Percentiles rank a stretch among this genome's conserved stretches.
Evolutionary conservation across 2,888 invertebrate species (phyloP).

Genomic region (Caenorhabditis sp.): DNA sequence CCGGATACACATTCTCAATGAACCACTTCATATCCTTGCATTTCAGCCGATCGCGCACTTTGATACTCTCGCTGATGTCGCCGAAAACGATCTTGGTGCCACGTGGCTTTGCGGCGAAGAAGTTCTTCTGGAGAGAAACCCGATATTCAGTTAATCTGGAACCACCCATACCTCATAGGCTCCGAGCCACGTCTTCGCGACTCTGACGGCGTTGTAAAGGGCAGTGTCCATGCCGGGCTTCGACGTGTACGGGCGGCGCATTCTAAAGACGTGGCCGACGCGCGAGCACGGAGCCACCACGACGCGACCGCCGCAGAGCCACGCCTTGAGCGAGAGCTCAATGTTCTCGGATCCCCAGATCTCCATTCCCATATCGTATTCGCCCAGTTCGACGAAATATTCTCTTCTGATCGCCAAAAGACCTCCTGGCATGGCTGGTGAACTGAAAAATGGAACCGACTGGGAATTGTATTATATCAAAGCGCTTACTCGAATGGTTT

Average conservation of each 20-base stretch:
- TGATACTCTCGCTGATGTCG: constrained; percentile 86
- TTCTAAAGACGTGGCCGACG: constrained; percentile 97
- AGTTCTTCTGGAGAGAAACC: constrained; percentile 67
- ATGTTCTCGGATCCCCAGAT: constrained; percentile 95
- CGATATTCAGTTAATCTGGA: no score
- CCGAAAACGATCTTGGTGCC: constrained; percentile 84
- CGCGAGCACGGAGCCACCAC: constrained; percentile 95
- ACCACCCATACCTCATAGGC: constrained; percentile 79
- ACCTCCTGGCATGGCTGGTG: constrained; percentile 98
- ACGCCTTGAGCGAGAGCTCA: constrained; percentile 81
- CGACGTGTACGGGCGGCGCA: constrained; percentile 92
- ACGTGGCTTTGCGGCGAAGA: constrained; percentile 82
- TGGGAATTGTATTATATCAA: neutral
- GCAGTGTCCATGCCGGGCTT: constrained; percentile 87
- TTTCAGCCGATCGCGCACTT: constrained; percentile 85
- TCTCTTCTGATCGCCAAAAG: constrained; percentile 91
- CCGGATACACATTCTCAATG: constrained; percentile 88
- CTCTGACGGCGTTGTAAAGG: constrained; percentile 94
- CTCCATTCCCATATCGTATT: constrained; percentile 99
- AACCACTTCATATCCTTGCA: constrained; percentile 92
- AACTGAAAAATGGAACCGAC: constrained; percentile 80
- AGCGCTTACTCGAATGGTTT: constrained; percentile 72
- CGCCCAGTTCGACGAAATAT: constrained; percentile 96
- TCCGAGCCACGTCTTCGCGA: constrained; percentile 99
- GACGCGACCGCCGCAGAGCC: constrained; percentile 96